phyloP scores from a whole-genome alignment of 2,888 invertebrate genomes.

The Drosophila buzzatii region DNA sequence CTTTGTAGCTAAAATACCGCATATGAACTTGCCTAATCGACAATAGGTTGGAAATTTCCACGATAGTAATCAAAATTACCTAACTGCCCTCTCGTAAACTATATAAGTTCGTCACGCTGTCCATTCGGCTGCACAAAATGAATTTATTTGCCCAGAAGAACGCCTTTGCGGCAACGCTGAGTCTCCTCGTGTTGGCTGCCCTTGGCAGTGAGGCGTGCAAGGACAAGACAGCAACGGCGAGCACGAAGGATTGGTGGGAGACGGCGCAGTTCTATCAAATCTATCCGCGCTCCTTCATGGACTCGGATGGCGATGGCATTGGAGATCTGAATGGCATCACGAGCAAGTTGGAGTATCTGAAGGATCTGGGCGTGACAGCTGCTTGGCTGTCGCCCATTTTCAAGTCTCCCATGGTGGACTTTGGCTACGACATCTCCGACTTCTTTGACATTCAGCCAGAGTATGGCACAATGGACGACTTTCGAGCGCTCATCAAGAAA shows the following conservation, averaged over 20 bases:
- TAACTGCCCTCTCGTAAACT: neutral
- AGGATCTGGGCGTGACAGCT: constrained; percentile 89
- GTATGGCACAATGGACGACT: constrained; percentile 91
- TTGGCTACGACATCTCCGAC: constrained; percentile 94
- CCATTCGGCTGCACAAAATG: neutral
- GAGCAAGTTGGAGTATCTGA: constrained; percentile 88
- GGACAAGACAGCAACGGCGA: constrained; percentile 12
- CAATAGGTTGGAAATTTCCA: constrained; percentile 3
- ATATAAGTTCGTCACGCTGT: neutral
- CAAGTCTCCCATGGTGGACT: constrained; percentile 93
- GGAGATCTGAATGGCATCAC: constrained; percentile 93
- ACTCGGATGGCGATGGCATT: constrained; percentile 93
- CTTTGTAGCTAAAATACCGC: neutral
- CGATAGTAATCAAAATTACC: constrained; percentile 24
- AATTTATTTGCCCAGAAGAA: neutral
- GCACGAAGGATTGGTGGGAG: constrained; percentile 91
- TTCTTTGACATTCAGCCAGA: constrained; percentile 90
- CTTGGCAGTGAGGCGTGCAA: constrained; percentile 88
- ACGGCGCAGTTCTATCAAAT: constrained; percentile 93
- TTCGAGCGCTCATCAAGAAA: constrained; percentile 87
- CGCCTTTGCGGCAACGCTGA: constrained; percentile 88
- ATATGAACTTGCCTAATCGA: constrained; percentile 86
- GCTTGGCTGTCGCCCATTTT: constrained; percentile 95
- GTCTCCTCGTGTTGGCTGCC: constrained; percentile 75
- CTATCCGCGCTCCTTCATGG: constrained; percentile 93